Evolutionary conservation across 2,113 vertebrate species (phyloP).

Genomic region (Centrocercus urophasianus): DNA sequence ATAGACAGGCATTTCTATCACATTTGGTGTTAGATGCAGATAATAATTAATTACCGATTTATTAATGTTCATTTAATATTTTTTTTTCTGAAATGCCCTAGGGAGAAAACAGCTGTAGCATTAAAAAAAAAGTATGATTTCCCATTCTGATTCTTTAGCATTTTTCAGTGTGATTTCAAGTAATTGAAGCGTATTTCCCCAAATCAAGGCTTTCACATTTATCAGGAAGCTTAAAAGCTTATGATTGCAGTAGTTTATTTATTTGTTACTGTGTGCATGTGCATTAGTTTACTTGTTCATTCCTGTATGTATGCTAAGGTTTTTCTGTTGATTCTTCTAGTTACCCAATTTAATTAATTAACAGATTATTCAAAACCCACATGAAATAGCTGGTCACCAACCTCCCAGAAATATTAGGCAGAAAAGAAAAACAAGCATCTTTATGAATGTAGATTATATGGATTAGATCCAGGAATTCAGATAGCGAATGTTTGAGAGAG

Average conservation of each 20-base stretch:
- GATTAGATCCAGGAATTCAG: neutral
- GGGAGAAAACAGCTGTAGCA: neutral
- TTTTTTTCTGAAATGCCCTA: neutral
- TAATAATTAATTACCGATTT: neutral
- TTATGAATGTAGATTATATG: neutral
- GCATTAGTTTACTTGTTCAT: neutral
- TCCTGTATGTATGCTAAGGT: neutral
- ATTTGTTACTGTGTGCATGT: neutral
- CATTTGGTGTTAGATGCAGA: neutral
- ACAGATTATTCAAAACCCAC: constrained; percentile 22
- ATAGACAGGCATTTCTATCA: neutral
- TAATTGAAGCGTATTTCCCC: neutral
- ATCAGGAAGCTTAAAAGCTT: neutral
- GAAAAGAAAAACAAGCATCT: neutral
- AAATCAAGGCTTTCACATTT: neutral
- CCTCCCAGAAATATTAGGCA: neutral
- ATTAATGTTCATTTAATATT: neutral
- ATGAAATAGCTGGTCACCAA: constrained; percentile 16
- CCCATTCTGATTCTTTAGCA: neutral
- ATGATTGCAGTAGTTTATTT: neutral
- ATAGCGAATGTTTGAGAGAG: neutral
- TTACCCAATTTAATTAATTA: neutral
- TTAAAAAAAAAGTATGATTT: neutral
- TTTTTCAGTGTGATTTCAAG: neutral
- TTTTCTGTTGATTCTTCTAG: constrained; percentile 12